Percentiles rank a stretch among this genome's conserved stretches.
phyloP scores from a whole-genome alignment of 2,888 invertebrate species.

The Malthinus seriepunctatus region DNA sequence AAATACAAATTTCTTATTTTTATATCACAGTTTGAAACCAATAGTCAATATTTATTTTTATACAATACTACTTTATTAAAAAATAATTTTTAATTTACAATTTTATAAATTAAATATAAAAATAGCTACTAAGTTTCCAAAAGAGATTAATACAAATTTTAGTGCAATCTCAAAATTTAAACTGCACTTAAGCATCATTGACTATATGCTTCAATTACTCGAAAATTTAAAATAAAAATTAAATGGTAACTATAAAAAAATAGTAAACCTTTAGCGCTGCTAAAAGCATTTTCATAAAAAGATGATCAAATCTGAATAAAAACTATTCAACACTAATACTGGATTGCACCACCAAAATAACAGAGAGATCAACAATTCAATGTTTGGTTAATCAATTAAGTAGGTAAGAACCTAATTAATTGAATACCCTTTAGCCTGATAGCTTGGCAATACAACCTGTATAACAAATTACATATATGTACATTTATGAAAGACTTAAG shows the following conservation, averaged over 20 bases:
- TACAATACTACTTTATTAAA: neutral
- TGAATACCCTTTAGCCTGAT: too few relatives aligned
- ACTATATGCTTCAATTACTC: conserved; percentile 2
- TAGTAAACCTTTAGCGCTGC: neutral
- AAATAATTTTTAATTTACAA: too few relatives aligned
- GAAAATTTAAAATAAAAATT: neutral
- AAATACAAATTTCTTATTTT: neutral
- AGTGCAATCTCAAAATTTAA: too few relatives aligned
- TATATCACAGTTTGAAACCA: conserved; percentile 7
- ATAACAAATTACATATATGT: neutral
- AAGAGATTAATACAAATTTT: too few relatives aligned
- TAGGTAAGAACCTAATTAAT: too few relatives aligned
- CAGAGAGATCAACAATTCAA: conserved; percentile 1
- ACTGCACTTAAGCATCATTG: neutral
- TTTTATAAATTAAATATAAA: too few relatives aligned
- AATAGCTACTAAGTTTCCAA: too few relatives aligned
- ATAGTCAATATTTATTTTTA: conserved; percentile 2
- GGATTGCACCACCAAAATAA: neutral
- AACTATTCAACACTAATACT: neutral
- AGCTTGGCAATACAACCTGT: too few relatives aligned
- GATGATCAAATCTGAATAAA: conserved; percentile 7
- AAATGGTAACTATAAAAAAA: conserved; percentile 2
- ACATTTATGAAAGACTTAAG: conserved; percentile 6
- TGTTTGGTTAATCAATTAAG: too few relatives aligned
- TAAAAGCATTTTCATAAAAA: neutral